A percentile compares a stretch with the other conserved stretches of the same genome.
These are phyloP conservation scores for Pollenia angustigena DNA, from an alignment of 2,888 invertebrate genomes.

Conservation along the genomic window DNA sequence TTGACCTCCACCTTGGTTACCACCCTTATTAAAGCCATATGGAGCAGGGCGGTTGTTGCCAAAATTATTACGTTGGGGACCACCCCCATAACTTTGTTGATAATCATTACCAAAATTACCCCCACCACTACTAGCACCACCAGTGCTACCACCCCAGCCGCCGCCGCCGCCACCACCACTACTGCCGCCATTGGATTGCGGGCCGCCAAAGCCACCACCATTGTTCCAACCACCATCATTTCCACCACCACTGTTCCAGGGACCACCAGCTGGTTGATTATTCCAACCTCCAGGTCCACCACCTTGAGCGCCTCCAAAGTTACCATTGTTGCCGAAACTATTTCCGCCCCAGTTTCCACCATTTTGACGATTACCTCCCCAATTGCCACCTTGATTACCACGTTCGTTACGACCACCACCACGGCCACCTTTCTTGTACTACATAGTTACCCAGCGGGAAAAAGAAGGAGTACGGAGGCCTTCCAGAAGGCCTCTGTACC, in stretches of 20 bases:
- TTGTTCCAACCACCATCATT: constrained; percentile 78
- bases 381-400: constrained; percentile 84
- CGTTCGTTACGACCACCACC: constrained; percentile 80
- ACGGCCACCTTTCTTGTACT: constrained; percentile 77
- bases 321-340: constrained; percentile 78
- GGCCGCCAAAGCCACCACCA: constrained; percentile 77
- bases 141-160: constrained; percentile 74
- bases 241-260: constrained; percentile 80
- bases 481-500: too few species aligned
- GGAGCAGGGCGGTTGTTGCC: constrained; percentile 81
- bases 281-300: constrained; percentile 81
- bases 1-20: constrained; percentile 77
- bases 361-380: constrained; percentile 83
- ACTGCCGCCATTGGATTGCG: constrained; percentile 82
- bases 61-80: constrained; percentile 89
- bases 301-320: constrained; percentile 83
- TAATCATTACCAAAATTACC: constrained; percentile 86
- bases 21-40: constrained; percentile 81
- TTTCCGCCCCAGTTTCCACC: constrained; percentile 84
- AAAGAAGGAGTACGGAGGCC: too few species aligned
- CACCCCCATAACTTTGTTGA: constrained; percentile 93
- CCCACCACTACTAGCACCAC: constrained; percentile 68
- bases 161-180: constrained; percentile 79
- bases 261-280: constrained; percentile 82
- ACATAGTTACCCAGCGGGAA: too few species aligned